Evolutionary conservation across 2,888 invertebrate genomes (phyloP).

Genomic region (Plutella xylostella): DNA sequence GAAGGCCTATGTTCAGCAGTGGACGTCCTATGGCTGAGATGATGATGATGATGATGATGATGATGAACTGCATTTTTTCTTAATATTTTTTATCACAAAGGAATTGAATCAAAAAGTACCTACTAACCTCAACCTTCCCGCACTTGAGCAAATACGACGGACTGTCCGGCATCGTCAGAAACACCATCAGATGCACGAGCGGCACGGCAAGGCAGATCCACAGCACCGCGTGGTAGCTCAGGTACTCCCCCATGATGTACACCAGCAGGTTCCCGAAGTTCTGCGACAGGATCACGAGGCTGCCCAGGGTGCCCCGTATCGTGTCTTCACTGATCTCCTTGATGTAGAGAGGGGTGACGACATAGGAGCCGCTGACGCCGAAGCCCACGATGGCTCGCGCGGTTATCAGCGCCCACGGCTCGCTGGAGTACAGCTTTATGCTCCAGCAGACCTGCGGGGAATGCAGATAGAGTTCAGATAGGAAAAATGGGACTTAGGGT

Average conservation of each 20-base stretch:
- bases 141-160: slow-evolving; percentile 52
- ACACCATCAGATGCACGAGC: slow-evolving; percentile 45
- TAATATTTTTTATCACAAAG: not conserved
- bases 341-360: slow-evolving; percentile 57
- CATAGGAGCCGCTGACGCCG: slow-evolving; percentile 53
- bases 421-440: slow-evolving; percentile 50
- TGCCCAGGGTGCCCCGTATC: slow-evolving; percentile 51
- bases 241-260: slow-evolving; percentile 50
- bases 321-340: slow-evolving; percentile 60
- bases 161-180: slow-evolving; percentile 56
- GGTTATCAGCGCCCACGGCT: slow-evolving; percentile 53
- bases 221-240: slow-evolving; percentile 45
- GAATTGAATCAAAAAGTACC: not conserved
- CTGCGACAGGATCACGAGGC: slow-evolving; percentile 51
- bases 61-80: too few relatives aligned
- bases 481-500: too few relatives aligned
- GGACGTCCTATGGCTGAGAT: too few relatives aligned
- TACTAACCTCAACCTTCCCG: slow-evolving; percentile 53
- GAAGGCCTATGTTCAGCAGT: too few relatives aligned
- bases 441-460: slow-evolving; percentile 44
- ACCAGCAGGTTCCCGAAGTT: slow-evolving; percentile 51
- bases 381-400: slow-evolving; percentile 52
- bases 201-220: slow-evolving; percentile 56
- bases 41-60: too few relatives aligned
- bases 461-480: not conserved